Conservation (phyloP, 2,797 vertebrate genomes). For the Mormyrus proboscirostris region DNA sequence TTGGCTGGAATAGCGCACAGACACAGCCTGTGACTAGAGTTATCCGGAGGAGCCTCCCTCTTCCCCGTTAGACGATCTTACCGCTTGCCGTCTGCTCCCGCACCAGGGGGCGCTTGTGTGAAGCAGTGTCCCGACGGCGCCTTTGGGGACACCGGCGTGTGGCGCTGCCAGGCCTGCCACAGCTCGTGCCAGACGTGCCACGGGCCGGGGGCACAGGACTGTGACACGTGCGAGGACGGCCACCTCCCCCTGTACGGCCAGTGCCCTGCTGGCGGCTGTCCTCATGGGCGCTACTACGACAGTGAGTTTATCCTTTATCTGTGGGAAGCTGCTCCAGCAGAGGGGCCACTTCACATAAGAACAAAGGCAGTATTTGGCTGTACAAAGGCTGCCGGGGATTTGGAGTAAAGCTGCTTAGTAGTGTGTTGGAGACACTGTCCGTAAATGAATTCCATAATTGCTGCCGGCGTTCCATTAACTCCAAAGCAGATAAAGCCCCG, state of each 20-base stretch:
- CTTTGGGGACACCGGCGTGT: constrained; percentile 58
- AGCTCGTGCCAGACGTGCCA: constrained; percentile 60
- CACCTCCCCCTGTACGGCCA: constrained; percentile 57
- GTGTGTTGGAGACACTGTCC: neutral
- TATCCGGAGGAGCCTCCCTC: neutral
- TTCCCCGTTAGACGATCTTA: neutral
- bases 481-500: neutral
- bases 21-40: neutral
- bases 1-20: neutral
- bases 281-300: constrained; percentile 59
- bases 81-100: neutral
- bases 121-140: constrained; percentile 60
- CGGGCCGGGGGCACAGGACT: constrained; percentile 55
- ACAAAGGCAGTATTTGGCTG: neutral
- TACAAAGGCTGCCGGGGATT: neutral
- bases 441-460: constrained; percentile 10
- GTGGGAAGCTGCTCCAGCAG: neutral
- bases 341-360: neutral
- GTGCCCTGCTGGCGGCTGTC: constrained; percentile 61
- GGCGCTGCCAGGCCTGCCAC: constrained; percentile 66
- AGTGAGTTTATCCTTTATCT: constrained; percentile 47
- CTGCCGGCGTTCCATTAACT: neutral
- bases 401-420: constrained; percentile 2
- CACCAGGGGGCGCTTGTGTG: constrained; percentile 57
- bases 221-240: constrained; percentile 56